Evolutionary conservation across 2,113 vertebrate species (phyloP), one percentile per base, ranked within the genome.

Genomic region (Ammospiza caudacuta): DNA sequence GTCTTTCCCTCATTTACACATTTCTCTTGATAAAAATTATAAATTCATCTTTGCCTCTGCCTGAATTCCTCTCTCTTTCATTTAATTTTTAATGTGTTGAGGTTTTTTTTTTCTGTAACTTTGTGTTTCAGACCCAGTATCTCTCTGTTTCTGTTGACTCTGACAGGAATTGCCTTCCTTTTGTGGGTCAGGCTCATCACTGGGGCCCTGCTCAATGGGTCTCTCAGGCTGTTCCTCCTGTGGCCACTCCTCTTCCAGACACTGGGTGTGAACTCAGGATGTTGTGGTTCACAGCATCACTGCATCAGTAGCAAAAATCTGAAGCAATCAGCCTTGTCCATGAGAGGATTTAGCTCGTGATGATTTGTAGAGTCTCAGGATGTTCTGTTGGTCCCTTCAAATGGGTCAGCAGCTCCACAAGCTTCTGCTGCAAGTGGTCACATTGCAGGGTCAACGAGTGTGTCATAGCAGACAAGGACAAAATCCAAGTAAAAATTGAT

Each of bases 11-110:
- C 73, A 88, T 94, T 92, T 93, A 68, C 27, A 73, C 39, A 68
- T 89, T 91, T 74, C 39, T 95, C 67, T 73, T 86, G 41, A 61
- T 51, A 78, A 57, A 91, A 95, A 93, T 92, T 76, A 86, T 64
- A 76, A 92, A 91, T 88, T 86, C 11, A 69, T 86, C 55, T 79
- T 69, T 74, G 37, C 54, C 51, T 96, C 89, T 88, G 62, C 54
- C 37, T 88, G 28, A 8, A 86, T 86, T 92, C 18, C 33, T 95
- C 44, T 72, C 4, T 78, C 86, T 89, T 70, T 68, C 24, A 49
- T 94, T 92, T 81, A 2, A 59, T 83, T 90, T 94, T 75, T 55
- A 78, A 6, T 17, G 9, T 17, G 9, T 25, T 63, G 41, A 37
- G 15, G 0, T 39, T 1, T 67, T 37, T 77, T 35, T 51, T 84